These are phyloP conservation scores for Plusia festucae DNA, from an alignment of 2,888 invertebrate genomes.

Conservation along the genomic window DNA sequence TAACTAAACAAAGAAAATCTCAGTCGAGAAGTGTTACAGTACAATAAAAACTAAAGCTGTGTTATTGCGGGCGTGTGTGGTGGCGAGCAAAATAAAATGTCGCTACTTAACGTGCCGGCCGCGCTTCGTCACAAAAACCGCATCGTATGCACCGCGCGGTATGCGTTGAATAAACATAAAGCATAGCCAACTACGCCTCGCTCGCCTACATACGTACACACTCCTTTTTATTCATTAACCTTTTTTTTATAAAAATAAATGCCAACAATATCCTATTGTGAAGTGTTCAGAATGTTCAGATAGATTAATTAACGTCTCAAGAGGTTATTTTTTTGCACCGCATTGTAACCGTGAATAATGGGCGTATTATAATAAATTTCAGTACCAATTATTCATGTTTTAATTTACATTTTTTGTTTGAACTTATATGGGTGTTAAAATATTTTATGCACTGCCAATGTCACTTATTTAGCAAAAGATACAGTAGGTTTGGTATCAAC, in stretches of 20 bases:
- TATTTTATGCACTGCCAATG: constrained; percentile 12
- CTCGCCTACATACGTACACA: constrained; percentile 45
- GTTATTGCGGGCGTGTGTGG: constrained; percentile 46
- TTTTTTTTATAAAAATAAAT: constrained; percentile 63
- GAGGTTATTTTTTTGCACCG: constrained; percentile 50
- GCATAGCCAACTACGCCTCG: constrained; percentile 51
- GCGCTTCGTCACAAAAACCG: constrained; percentile 54
- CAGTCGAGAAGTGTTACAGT: constrained; percentile 38
- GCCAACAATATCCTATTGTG: constrained; percentile 67
- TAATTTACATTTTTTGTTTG: constrained; percentile 38
- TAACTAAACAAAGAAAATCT: constrained; percentile 38
- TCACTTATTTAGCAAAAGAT: constrained; percentile 7
- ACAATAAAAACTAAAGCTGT: constrained; percentile 48
- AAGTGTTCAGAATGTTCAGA: constrained; percentile 57
- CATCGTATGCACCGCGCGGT: constrained; percentile 57
- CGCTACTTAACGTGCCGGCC: constrained; percentile 44
- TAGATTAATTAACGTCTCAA: constrained; percentile 60
- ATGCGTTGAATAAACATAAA: constrained; percentile 65
- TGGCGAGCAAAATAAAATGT: constrained; percentile 53
- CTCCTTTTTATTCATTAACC: constrained; percentile 60
- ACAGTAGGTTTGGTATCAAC: neutral
- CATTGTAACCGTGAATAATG: constrained; percentile 44
- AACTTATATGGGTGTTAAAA: constrained; percentile 6
- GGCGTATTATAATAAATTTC: constrained; percentile 33
- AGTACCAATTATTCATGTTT: constrained; percentile 37